Base-by-base conservation (phyloP, 2,888 invertebrate genomes). In the Calephelis perditalis region DNA sequence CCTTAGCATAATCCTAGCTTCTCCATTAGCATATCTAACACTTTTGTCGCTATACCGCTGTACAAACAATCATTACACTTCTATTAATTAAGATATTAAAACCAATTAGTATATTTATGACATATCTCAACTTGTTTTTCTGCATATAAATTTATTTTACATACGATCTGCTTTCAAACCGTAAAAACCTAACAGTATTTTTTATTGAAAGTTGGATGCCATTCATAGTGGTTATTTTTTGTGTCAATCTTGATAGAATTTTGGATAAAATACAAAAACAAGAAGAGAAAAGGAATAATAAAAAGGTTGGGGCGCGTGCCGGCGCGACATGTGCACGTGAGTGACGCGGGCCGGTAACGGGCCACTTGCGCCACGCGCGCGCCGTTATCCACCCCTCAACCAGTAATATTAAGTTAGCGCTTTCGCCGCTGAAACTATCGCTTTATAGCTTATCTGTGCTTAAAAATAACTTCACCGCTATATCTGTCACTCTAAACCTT, bases 281-380 rank as follows among this genome's bases (percentile, higher is more conserved):
- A 74, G 73, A 72, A 77, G 77, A 79, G 78, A 84, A 86, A 86
- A 82, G 81, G 77, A 71, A 73, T 80, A 87, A 87, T 88, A 87
- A 86, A 82, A 69, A 69, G 79, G 76, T 78, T 77, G 79, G 52
- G 81, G 85, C 90, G 89, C 90, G 90, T 88, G 89, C 88, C 88
- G 76, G 66, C 72, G 86, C 87, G 86, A 86, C 89, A 88, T 88
- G 89, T 88, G 89, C 88, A 82, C 87, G 86, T 15, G 49, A 49
- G 49, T 81, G 85, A 79, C 81, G 83, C 77, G 76, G 78, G 80
- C 44, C 57, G 26, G 62, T 71, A 73, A 73, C 73, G 73, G 86
- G 86, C 68, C 68, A 8, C 40, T 40, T 8, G 40, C 40, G 78
- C 74, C 82, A 81, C 83, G 78, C 81, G 81, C 80, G 72, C 75